These are phyloP conservation scores for Hypotaenidia okinawae DNA, from an alignment of 2,797 vertebrate species.

Conservation along the genomic window DNA sequence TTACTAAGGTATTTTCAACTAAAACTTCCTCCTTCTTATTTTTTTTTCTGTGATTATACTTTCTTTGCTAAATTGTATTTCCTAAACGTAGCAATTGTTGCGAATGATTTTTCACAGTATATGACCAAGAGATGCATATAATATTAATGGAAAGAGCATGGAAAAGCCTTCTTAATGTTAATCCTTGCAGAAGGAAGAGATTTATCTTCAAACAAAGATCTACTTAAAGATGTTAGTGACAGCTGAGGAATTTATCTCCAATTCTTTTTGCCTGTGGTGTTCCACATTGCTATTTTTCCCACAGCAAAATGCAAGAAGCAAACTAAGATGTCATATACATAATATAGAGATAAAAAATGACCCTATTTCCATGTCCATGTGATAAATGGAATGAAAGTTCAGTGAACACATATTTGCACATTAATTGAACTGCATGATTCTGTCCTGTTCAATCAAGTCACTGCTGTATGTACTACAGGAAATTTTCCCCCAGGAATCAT, in stretches of 20 bases:
- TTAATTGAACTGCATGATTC: constrained; percentile 79
- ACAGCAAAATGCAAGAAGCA: constrained; percentile 70
- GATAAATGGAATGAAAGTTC: constrained; percentile 78
- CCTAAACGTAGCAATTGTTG: constrained; percentile 58
- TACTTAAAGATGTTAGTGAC: constrained; percentile 72
- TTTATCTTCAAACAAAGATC: constrained; percentile 78
- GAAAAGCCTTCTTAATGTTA: constrained; percentile 59
- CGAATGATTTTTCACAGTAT: constrained; percentile 61
- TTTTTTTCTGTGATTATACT: constrained; percentile 24
- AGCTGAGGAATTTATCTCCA: constrained; percentile 78
- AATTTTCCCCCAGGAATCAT: constrained; percentile 71
- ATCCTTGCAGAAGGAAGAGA: constrained; percentile 67
- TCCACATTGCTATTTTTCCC: constrained; percentile 72
- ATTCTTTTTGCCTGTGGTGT: constrained; percentile 67
- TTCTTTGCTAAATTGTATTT: constrained; percentile 31
- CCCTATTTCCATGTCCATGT: constrained; percentile 75
- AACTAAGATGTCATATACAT: constrained; percentile 81
- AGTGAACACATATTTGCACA: constrained; percentile 79
- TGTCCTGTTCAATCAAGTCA: constrained; percentile 77
- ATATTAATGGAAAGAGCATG: constrained; percentile 64
- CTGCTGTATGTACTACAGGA: constrained; percentile 60
- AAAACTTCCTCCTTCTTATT: constrained; percentile 15
- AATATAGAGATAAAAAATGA: constrained; percentile 80
- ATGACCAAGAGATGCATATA: constrained; percentile 27
- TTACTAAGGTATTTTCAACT: not conserved